phyloP scores from a whole-genome alignment of 1,140 invertebrate genomes.

The Bathynomus jamesi region DNA sequence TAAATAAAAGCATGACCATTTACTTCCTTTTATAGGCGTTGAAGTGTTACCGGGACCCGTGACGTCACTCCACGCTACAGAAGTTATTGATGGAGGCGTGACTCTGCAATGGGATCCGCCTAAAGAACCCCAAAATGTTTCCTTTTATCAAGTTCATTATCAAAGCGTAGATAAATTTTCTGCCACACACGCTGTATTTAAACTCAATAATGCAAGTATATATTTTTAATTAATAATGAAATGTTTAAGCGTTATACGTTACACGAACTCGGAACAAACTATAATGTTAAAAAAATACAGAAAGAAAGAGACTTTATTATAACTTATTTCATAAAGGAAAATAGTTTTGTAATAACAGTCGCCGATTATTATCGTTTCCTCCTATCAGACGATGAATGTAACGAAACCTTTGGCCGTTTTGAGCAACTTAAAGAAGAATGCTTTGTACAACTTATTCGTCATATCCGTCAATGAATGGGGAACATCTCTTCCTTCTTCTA shows the following conservation, averaged over 20 bases:
- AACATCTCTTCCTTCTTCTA: constrained; percentile 65
- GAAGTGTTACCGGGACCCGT: constrained; percentile 64
- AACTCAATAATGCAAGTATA: constrained; percentile 54
- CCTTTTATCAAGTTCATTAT: constrained; percentile 64
- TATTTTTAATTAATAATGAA: background rate
- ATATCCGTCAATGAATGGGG: constrained; percentile 63
- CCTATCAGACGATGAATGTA: constrained; percentile 56
- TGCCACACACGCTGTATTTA: constrained; percentile 41
- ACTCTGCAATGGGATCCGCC: constrained; percentile 61
- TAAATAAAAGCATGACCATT: too few species aligned
- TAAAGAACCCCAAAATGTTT: constrained; percentile 54
- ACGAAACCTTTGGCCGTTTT: constrained; percentile 54
- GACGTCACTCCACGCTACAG: constrained; percentile 59
- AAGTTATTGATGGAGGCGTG: constrained; percentile 53
- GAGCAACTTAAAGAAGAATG: constrained; percentile 53
- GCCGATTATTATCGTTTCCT: too few species aligned
- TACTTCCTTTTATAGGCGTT: constrained; percentile 39
- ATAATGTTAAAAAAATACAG: too few species aligned
- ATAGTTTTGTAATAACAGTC: too few species aligned
- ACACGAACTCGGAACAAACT: too few species aligned
- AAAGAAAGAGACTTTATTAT: too few species aligned
- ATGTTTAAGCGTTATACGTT: too few species aligned
- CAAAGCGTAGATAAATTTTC: constrained; percentile 60
- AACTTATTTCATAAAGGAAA: too few species aligned
- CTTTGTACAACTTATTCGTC: constrained; percentile 66